A percentile compares a stretch with the other conserved stretches of the same genome.
Conservation (phyloP, 2,113 vertebrate genomes). For the Notothenia rossii region DNA sequence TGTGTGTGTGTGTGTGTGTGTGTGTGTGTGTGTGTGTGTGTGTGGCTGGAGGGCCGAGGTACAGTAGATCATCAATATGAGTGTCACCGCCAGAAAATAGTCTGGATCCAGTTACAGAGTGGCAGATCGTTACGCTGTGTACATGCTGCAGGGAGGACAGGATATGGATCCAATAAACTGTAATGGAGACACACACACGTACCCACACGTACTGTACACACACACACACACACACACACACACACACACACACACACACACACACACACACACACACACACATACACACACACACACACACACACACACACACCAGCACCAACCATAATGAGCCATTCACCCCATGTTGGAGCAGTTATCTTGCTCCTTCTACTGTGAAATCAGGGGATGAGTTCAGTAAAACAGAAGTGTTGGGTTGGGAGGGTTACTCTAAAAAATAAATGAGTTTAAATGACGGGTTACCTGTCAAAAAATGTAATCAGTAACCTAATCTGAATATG, state of each 20-base stretch:
- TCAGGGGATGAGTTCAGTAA: constrained; percentile 35
- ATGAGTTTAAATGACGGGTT: too few relatives aligned
- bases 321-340: constrained; percentile 48
- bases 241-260: constrained; percentile 1
- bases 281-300: constrained; percentile 16
- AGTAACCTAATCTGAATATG: too few relatives aligned
- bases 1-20: constrained; percentile 13
- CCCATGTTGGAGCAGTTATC: constrained; percentile 39
- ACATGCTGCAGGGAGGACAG: constrained; percentile 48
- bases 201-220: too few relatives aligned
- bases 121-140: constrained; percentile 55
- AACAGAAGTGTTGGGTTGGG: not conserved
- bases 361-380: constrained; percentile 49
- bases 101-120: constrained; percentile 24
- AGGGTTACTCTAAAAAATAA: too few relatives aligned
- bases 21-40: constrained; percentile 4
- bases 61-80: constrained; percentile 32
- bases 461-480: too few relatives aligned
- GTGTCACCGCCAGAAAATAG: constrained; percentile 1
- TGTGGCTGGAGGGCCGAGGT: not conserved
- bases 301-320: constrained; percentile 19
- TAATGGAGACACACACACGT: not conserved
- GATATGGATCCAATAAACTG: constrained; percentile 39
- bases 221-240: not conserved
- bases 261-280: not conserved